Evolutionary conservation across 1,140 invertebrate species (phyloP).

Genomic region (Dendroctonus ponderosae): DNA sequence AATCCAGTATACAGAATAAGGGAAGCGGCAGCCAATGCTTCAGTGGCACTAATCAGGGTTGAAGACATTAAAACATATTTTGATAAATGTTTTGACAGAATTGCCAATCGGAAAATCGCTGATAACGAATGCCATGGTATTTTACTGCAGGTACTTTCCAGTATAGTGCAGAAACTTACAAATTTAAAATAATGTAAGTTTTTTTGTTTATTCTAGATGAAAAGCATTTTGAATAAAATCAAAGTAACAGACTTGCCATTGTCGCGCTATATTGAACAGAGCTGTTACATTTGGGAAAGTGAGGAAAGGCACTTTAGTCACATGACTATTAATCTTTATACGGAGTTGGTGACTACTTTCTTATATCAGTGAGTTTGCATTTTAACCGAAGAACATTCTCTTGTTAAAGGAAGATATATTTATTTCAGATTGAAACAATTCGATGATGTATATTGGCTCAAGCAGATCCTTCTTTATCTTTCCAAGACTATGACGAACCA

Average conservation of each 20-base stretch:
- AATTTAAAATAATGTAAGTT: background rate
- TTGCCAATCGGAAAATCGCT: conserved; percentile 36
- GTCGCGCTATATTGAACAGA: conserved; percentile 29
- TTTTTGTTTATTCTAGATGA: conserved; percentile 31
- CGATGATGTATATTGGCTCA: conserved; percentile 32
- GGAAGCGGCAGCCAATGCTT: conserved; percentile 64
- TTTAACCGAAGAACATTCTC: background rate
- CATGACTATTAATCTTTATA: conserved; percentile 36
- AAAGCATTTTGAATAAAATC: conserved; percentile 33
- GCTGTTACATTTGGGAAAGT: conserved; percentile 33
- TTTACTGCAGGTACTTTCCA: conserved; percentile 54
- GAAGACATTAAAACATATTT: conserved; percentile 44
- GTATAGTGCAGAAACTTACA: background rate
- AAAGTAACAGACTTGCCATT: conserved; percentile 33
- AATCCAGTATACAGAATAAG: conserved; percentile 64
- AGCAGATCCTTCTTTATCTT: conserved; percentile 29
- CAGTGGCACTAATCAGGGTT: conserved; percentile 61
- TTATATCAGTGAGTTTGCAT: conserved; percentile 31
- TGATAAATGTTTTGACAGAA: conserved; percentile 44
- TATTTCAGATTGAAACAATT: conserved; percentile 8
- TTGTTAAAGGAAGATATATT: background rate
- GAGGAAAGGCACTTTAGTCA: conserved; percentile 37
- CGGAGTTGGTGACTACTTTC: conserved; percentile 38
- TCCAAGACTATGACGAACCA: no score
- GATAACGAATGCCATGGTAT: conserved; percentile 58